Base-by-base conservation (phyloP, 2,113 vertebrate species). In the Siphamia tubifer region DNA sequence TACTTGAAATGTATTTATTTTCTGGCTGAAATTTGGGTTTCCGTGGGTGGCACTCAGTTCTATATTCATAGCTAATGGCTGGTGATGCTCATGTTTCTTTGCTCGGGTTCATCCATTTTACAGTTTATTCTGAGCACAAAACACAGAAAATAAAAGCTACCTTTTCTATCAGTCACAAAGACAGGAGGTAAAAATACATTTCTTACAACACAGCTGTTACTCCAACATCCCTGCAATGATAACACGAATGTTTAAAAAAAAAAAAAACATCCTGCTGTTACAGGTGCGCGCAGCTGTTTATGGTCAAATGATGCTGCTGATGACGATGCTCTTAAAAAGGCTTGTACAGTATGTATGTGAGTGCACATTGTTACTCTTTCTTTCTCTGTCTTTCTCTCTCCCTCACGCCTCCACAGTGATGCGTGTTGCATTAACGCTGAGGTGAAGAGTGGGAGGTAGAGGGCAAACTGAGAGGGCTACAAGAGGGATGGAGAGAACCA, bases 371-470 rank as follows among this genome's bases (percentile, higher is more conserved):
- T 79, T 71, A 63, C 62, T 60, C 34, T 60, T 24, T 61, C 65
- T 76, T 36, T 77, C 58, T 63, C 28, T 48, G 8, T 43, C 66
- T 32, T 45, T 76, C 67, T 74, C 74, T 72, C 64, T 83, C 32
- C 21, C 66, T 70, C 52, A 79, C 84, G 76, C 88, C 88, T 90
- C 86, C 88, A 87, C 86, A 77, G 32, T 36, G 80, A 80, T 87
- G 84, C 58, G 49, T 84, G 84, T 86, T 88, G 82, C 82, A 82
- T 90, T 90, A 90, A 87, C 49, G 58, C 17, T 15, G 78, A 87
- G 89, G 86, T 86, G 86, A 85, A 43, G 89, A 86, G 89, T 91
- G 86, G 89, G 89, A 86, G 89, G 87, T 49, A 86, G 81, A 89
- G 89, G 89, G 77, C 87, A 89, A 79, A 77, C 66, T 77, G 85